A percentile compares a stretch with the other conserved stretches of the same genome.
phyloP scores from a whole-genome alignment of 1,140 invertebrate genomes.

The Stenopsyche tienmushanensis region DNA sequence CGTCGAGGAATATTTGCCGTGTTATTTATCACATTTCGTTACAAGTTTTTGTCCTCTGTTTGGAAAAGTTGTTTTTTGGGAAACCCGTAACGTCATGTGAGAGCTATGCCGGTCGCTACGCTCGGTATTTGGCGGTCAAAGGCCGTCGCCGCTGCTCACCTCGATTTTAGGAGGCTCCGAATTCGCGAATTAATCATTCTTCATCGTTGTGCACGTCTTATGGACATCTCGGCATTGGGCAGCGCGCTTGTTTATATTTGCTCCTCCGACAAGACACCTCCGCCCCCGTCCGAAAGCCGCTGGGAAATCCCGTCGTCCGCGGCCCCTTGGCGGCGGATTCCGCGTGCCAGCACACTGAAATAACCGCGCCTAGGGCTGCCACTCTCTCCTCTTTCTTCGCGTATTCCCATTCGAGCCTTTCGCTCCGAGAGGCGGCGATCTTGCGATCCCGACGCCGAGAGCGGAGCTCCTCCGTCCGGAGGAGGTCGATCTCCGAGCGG shows the following conservation, averaged over 20 bases:
- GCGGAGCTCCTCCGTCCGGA: too few relatives aligned
- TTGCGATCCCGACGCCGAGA: too few relatives aligned
- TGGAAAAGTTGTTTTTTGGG: slow-evolving; percentile 10
- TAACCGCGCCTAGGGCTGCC: background rate
- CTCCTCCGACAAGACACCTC: slow-evolving; percentile 6
- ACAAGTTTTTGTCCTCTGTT: background rate
- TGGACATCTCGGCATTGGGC: background rate
- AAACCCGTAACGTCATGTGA: slow-evolving; percentile 4
- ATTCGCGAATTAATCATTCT: background rate
- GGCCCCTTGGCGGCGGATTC: slow-evolving; percentile 11
- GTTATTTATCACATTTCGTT: background rate
- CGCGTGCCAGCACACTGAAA: slow-evolving; percentile 4
- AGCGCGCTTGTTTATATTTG: background rate
- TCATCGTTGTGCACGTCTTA: background rate
- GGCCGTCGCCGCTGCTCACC: background rate
- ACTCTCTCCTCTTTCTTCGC: too few relatives aligned
- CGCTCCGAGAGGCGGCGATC: too few relatives aligned
- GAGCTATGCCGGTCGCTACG: background rate
- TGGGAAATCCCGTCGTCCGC: slow-evolving; percentile 34
- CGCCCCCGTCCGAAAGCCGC: slow-evolving; percentile 10
- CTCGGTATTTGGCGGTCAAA: slow-evolving; percentile 1
- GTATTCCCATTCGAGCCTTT: too few relatives aligned
- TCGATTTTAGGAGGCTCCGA: background rate
- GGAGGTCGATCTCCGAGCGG: too few relatives aligned
- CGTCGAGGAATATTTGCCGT: background rate